Base-by-base conservation (phyloP, 2,113 vertebrate genomes). In the Ornithorhynchus anatinus region DNA sequence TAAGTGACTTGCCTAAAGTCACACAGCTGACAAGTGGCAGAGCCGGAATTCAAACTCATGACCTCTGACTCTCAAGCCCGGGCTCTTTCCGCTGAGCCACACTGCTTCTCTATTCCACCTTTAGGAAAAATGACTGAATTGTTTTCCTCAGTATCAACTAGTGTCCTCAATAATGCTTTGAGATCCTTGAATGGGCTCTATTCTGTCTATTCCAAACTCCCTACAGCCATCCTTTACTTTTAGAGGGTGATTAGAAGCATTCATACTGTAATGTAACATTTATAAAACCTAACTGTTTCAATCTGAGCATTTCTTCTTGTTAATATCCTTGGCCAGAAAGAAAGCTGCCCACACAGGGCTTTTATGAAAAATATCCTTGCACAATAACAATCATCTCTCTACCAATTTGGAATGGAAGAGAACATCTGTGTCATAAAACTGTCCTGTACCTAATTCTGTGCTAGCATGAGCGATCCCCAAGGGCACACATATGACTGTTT, bases 341-440 rank as follows among this genome's bases (percentile, higher is more conserved):
- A 70, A 72, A 84, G 63, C 59, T 77, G 52, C 79, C 73, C 67
- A 75, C 76, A 77, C 70, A 72, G 69, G 37, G 37, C 70, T 63
- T 77, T 48, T 45, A 64, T 52, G 38, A 66, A 75, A 80, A 72
- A 72, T 77, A 70, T 50, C 38, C 47, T 69, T 69, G 31, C 25
- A 68, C 51, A 54, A 50, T 60, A 79, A 72, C 69, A 66, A 59
- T 62, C 69, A 62, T 72, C 59, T 80, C 22, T 59, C 66, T 15
- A 72, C 62, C 64, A 77, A 54, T 77, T 80, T 53, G 25, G 38
- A 60, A 59, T 43, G n/a, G 39, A 52, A 67, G 22, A 67, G 56
- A 69, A 42, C 36, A 75, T 27, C 58, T 33, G 51, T 62, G 13
- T 37, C 31, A 69, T 75, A 43, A 62, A 79, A 81, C 60, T 64